Percentiles rank a stretch among this genome's conserved stretches.
These are phyloP conservation scores for Stenichneumon culpator DNA, from an alignment of 2,888 invertebrate genomes.

Conservation along the genomic window DNA sequence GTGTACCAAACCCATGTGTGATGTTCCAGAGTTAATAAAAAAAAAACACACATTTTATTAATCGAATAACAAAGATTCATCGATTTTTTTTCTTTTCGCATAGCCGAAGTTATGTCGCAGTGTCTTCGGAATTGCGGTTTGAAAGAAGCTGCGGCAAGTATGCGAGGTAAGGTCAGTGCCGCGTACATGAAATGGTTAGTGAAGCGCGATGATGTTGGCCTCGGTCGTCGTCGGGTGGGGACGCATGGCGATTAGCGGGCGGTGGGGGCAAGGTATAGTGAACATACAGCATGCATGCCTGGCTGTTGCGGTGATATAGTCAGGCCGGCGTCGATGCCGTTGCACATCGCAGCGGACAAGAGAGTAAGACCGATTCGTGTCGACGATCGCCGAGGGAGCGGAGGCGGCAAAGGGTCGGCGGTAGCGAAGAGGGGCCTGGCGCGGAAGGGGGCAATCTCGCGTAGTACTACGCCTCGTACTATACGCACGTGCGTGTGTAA, in stretches of 20 bases:
- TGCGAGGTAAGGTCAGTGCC: constrained; percentile 84
- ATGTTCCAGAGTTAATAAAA: not conserved
- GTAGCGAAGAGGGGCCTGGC: constrained; percentile 46
- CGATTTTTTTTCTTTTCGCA: not conserved
- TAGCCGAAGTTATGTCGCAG: constrained; percentile 2
- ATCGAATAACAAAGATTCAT: not conserved
- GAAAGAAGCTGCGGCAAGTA: constrained; percentile 26
- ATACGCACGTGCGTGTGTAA: constrained; percentile 81
- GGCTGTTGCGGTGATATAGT: constrained; percentile 27
- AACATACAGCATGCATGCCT: constrained; percentile 39
- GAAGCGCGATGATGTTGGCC: constrained; percentile 69
- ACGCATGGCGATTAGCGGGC: constrained; percentile 52
- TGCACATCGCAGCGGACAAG: constrained; percentile 8
- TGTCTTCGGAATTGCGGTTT: constrained; percentile 3
- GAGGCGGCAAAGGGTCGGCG: constrained; percentile 16
- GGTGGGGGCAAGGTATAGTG: constrained; percentile 53
- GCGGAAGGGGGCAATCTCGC: constrained; percentile 66
- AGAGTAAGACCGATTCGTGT: constrained; percentile 24
- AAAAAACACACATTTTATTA: not conserved
- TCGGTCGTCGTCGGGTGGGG: constrained; percentile 44
- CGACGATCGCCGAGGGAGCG: constrained; percentile 34
- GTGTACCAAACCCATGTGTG: not conserved
- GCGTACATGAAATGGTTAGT: constrained; percentile 83
- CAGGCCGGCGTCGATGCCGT: constrained; percentile 29
- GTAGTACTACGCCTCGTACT: constrained; percentile 84